These are phyloP conservation scores for Habrosyne pyritoides DNA, from an alignment of 2,888 invertebrate species.

Conservation along the genomic window DNA sequence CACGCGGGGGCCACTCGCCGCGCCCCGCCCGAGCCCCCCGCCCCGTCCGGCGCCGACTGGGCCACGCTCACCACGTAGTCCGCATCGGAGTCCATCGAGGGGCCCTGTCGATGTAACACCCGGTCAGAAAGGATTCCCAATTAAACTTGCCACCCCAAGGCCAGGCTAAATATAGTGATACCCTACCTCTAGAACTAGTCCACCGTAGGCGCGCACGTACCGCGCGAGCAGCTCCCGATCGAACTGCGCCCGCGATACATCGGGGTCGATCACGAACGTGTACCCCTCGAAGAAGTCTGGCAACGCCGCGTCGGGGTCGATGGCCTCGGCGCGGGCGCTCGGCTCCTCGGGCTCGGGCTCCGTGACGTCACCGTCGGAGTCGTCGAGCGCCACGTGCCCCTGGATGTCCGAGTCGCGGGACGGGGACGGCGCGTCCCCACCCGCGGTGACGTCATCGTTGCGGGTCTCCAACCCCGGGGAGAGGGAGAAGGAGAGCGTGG, in stretches of 20 bases:
- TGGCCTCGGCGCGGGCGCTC: conserved; percentile 20
- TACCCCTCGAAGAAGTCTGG: conserved; percentile 75
- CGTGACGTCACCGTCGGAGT: conserved; percentile 12
- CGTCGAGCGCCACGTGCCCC: conserved; percentile 18
- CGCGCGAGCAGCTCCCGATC: conserved; percentile 50
- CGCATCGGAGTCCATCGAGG: conserved; percentile 15
- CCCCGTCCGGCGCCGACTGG: conserved; percentile 7
- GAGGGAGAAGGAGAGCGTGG: not conserved
- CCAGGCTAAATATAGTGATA: no score
- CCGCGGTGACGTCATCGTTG: not conserved
- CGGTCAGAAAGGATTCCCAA: no score
- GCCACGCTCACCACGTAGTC: conserved; percentile 45
- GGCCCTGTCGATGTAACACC: not conserved
- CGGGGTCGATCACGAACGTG: conserved; percentile 67
- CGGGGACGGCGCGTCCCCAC: not conserved
- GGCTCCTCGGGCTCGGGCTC: conserved; percentile 15
- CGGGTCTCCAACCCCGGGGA: no score
- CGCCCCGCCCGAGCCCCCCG: conserved; percentile 10
- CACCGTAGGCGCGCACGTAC: conserved; percentile 86
- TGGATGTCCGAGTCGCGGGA: conserved; percentile 26
- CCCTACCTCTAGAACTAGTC: conserved; percentile 63
- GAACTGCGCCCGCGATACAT: conserved; percentile 11
- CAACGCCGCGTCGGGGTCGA: conserved; percentile 32
- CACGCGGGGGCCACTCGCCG: conserved; percentile 78
- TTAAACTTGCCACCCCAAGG: no score